phyloP scores from a whole-genome alignment of 2,888 invertebrate genomes.

The Plagodis dolabraria region DNA sequence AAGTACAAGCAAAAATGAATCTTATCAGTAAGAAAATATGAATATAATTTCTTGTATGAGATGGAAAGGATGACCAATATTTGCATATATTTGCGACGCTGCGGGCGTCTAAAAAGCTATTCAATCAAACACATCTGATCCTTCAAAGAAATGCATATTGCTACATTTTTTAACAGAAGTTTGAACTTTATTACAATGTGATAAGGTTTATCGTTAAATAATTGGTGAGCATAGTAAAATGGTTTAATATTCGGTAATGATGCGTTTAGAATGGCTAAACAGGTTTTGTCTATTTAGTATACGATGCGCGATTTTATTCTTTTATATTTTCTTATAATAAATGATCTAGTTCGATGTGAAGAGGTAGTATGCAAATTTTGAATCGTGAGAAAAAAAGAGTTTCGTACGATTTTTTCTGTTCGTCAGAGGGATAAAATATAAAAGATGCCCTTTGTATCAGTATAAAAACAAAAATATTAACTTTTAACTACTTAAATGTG shows the following conservation, averaged over 20 bases:
- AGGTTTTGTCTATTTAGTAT: constrained; percentile 79
- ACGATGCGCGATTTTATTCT: constrained; percentile 60
- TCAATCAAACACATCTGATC: constrained; percentile 47
- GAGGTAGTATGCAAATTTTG: constrained; percentile 57
- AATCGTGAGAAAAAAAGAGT: constrained; percentile 65
- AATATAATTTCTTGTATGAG: constrained; percentile 24
- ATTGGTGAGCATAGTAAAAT: constrained; percentile 10
- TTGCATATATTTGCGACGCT: constrained; percentile 65
- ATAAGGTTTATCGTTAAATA: constrained; percentile 9
- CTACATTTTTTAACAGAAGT: constrained; percentile 9
- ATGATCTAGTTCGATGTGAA: constrained; percentile 55
- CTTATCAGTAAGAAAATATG: constrained; percentile 24
- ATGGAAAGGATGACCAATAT: constrained; percentile 50
- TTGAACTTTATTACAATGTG: not conserved
- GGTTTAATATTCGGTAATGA: constrained; percentile 54
- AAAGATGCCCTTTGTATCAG: too few species aligned
- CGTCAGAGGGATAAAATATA: not conserved
- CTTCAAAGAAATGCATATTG: constrained; percentile 43
- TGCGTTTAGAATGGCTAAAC: constrained; percentile 77
- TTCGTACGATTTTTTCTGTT: not conserved
- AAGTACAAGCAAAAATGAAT: constrained; percentile 25
- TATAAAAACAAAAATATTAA: too few species aligned
- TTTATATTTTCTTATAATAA: constrained; percentile 54
- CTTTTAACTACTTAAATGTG: too few species aligned
- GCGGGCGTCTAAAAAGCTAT: constrained; percentile 58